phyloP scores from a whole-genome alignment of 2,113 vertebrate species.

The Ariopsis seemanni region DNA sequence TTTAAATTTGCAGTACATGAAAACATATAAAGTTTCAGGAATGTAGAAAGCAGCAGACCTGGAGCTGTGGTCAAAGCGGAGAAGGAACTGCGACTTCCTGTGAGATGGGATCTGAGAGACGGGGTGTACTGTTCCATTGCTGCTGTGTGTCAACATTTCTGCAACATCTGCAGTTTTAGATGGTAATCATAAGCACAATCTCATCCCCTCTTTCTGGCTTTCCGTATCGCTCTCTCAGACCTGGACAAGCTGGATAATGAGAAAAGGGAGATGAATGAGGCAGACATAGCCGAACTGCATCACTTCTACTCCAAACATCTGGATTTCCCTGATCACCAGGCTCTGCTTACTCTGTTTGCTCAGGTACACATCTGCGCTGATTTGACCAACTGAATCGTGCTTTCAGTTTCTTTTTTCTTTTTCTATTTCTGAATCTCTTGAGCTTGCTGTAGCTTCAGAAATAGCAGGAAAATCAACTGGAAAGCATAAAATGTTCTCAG shows the following conservation, averaged over 20 bases:
- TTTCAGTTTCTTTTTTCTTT: not conserved
- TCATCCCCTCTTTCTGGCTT: conserved; percentile 9
- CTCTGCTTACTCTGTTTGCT: conserved; percentile 84
- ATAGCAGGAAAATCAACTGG: not conserved
- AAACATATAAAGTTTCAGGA: not conserved
- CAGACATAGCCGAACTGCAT: conserved; percentile 84
- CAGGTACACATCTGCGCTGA: conserved; percentile 75
- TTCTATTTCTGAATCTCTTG: not conserved
- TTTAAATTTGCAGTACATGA: not conserved
- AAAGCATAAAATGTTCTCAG: conserved; percentile 10
- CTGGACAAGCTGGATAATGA: conserved; percentile 89
- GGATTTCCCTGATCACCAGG: conserved; percentile 79
- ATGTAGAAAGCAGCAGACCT: not conserved
- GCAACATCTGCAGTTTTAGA: not conserved
- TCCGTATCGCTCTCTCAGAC: conserved; percentile 73
- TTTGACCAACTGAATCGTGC: not conserved
- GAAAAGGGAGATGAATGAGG: conserved; percentile 83
- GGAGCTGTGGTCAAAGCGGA: not conserved
- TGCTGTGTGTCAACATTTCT: not conserved
- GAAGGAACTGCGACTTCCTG: not conserved
- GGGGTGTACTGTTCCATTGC: not conserved
- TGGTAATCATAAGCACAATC: not conserved
- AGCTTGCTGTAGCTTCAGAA: not conserved
- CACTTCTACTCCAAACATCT: conserved; percentile 93
- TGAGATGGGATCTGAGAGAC: not conserved